Conservation (phyloP, 1,140 invertebrate species). For the Atopsyche davidsoni region DNA sequence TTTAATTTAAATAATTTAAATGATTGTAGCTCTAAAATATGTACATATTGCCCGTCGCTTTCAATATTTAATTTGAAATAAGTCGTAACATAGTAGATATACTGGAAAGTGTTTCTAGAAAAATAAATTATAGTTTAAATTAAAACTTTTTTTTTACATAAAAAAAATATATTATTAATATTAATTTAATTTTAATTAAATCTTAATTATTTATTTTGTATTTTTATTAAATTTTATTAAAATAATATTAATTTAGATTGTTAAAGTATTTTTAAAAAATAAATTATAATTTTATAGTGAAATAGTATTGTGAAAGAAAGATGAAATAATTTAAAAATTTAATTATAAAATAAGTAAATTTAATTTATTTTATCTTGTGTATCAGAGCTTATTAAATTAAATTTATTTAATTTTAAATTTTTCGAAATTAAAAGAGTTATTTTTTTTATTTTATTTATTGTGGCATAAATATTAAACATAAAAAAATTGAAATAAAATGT, state of each 20-base stretch:
- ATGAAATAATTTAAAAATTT: constrained; percentile 30
- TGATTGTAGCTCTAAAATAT: too few species aligned
- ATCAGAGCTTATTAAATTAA: constrained; percentile 56
- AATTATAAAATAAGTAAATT: constrained; percentile 44
- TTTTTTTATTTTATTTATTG: constrained; percentile 46
- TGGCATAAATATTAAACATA: constrained; percentile 51
- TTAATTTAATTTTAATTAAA: too few species aligned
- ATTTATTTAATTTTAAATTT: constrained; percentile 42
- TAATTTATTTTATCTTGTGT: constrained; percentile 58
- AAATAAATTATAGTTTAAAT: too few species aligned
- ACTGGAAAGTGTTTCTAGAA: too few species aligned
- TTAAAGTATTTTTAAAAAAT: too few species aligned
- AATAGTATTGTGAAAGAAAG: constrained; percentile 40
- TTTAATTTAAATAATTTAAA: constrained; percentile 34
- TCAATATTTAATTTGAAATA: constrained; percentile 51
- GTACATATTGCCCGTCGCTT: constrained; percentile 66
- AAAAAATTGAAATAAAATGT: constrained; percentile 54
- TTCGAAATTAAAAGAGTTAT: constrained; percentile 52
- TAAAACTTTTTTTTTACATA: too few species aligned
- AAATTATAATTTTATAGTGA: too few species aligned
- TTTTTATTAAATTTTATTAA: too few species aligned
- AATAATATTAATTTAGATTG: too few species aligned
- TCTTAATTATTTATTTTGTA: too few species aligned
- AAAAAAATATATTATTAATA: too few species aligned
- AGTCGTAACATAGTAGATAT: too few species aligned